phyloP scores from a whole-genome alignment of 2,113 vertebrate species.

The Saiga tatarica region DNA sequence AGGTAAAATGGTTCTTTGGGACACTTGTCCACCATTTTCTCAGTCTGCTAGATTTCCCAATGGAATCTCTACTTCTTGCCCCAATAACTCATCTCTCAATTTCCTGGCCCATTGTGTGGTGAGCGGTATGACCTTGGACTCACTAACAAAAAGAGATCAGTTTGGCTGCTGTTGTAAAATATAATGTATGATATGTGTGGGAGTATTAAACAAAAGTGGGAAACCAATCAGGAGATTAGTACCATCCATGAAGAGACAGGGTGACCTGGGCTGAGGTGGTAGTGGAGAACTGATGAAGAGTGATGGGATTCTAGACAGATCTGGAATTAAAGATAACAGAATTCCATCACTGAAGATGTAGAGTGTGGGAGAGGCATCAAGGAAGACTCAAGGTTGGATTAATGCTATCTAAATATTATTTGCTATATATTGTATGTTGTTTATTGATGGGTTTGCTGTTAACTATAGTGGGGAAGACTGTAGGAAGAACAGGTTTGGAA shows the following conservation, averaged over 20 bases:
- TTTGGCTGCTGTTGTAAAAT: neutral
- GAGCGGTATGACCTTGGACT: neutral
- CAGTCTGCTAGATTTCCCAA: neutral
- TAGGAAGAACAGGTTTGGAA: neutral
- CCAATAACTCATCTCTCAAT: neutral
- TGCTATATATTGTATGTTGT: neutral
- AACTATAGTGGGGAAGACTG: neutral
- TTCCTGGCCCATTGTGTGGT: neutral
- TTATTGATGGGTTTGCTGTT: neutral
- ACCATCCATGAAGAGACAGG: neutral
- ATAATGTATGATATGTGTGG: neutral
- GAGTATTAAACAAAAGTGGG: neutral
- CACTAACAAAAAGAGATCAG: neutral
- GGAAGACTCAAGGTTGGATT: neutral
- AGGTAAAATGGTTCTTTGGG: neutral
- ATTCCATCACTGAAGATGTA: neutral
- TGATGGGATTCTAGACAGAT: neutral
- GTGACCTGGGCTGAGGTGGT: no score
- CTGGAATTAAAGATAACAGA: neutral
- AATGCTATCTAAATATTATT: neutral
- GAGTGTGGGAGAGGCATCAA: neutral
- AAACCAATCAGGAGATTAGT: neutral
- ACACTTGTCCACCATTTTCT: neutral
- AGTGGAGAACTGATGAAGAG: neutral
- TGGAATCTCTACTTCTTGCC: neutral